Evolutionary conservation across 2,888 invertebrate species (phyloP).

Genomic region (Nasonia oneida): DNA sequence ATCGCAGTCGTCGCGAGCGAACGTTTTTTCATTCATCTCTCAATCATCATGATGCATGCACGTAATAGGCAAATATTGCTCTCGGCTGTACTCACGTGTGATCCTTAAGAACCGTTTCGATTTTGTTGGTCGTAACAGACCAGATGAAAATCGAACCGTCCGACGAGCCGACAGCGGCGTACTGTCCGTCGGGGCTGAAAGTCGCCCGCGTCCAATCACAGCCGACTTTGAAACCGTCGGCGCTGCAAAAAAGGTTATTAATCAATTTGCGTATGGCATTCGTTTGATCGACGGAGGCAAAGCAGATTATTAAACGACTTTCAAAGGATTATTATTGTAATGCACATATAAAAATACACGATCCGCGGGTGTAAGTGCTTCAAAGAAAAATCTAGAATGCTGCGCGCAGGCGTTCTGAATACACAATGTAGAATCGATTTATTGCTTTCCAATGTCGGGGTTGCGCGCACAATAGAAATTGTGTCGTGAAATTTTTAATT

Average conservation of each 20-base stretch:
- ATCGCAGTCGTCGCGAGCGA: neutral
- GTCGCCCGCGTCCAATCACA: constrained; percentile 96
- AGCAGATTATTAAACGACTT: neutral
- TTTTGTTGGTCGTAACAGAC: constrained; percentile 88
- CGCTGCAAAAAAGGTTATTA: constrained; percentile 82
- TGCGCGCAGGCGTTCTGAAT: neutral
- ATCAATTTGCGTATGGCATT: too few relatives aligned
- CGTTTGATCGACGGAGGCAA: too few relatives aligned
- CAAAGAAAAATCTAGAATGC: neutral
- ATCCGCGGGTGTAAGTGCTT: neutral
- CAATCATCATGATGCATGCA: neutral
- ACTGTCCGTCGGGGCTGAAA: constrained; percentile 94
- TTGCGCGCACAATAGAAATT: constrained; percentile 31
- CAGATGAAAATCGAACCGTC: constrained; percentile 96
- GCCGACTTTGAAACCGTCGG: constrained; percentile 96
- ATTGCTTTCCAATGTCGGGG: constrained; percentile 33
- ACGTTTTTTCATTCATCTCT: neutral
- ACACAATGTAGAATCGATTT: constrained; percentile 38
- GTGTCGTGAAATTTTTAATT: constrained; percentile 59
- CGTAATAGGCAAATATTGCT: too few relatives aligned
- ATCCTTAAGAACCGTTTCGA: constrained; percentile 90
- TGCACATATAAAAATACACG: neutral
- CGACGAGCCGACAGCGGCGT: constrained; percentile 94
- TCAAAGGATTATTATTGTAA: neutral
- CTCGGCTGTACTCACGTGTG: constrained; percentile 84